These are phyloP conservation scores for Leptobrachium ailaonicum DNA, from an alignment of 2,113 vertebrate species.

Conservation along the genomic window DNA sequence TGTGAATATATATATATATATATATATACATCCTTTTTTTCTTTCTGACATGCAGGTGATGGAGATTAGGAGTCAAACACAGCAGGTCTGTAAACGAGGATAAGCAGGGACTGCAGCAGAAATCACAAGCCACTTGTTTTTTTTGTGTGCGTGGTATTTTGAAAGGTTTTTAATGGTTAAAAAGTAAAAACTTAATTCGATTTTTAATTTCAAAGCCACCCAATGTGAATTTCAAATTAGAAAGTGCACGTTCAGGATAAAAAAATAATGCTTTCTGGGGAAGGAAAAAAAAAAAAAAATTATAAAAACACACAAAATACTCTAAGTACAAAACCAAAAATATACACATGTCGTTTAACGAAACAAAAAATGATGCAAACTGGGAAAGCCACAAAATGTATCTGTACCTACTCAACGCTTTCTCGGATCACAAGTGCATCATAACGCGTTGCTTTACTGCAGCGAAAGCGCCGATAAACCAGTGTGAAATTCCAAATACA, in stretches of 20 bases:
- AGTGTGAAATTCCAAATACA: not conserved
- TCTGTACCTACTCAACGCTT: not conserved
- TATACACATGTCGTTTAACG: slow-evolving; percentile 30
- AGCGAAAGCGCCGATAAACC: not conserved
- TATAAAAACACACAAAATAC: slow-evolving; percentile 37
- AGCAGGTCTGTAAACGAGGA: no score
- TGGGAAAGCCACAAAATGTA: not conserved
- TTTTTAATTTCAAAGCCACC: not conserved
- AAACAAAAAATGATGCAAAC: not conserved
- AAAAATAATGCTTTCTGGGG: not conserved
- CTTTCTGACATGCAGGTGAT: no score
- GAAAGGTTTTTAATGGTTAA: slow-evolving; percentile 24
- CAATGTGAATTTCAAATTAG: slow-evolving; percentile 6
- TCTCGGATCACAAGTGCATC: not conserved
- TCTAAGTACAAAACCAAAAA: slow-evolving; percentile 35
- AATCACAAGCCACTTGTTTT: no score
- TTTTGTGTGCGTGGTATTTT: not conserved
- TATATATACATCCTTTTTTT: no score
- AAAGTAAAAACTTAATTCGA: slow-evolving; percentile 29
- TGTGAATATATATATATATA: no score
- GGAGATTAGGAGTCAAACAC: no score
- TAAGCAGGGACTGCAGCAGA: no score
- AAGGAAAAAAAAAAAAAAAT: not conserved
- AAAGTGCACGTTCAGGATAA: slow-evolving; percentile 18
- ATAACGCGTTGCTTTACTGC: no score